These are phyloP conservation scores for Silurus glanis DNA, from an alignment of 2,113 vertebrate species.

Conservation along the genomic window DNA sequence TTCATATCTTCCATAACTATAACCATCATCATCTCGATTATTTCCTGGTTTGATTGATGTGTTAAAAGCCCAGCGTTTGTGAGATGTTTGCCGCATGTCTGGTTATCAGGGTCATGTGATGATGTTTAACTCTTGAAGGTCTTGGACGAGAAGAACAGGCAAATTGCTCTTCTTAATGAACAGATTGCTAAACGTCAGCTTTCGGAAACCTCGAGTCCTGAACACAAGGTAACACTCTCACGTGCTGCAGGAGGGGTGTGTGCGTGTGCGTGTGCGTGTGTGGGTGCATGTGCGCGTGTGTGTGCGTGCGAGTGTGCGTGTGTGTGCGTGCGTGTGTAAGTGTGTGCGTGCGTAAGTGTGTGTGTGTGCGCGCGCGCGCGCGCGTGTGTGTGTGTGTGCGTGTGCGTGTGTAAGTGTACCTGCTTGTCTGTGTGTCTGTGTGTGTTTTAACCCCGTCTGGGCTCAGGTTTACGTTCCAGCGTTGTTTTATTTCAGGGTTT, in stretches of 20 bases:
- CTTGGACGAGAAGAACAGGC: slow-evolving; percentile 86
- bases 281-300: slow-evolving; percentile 47
- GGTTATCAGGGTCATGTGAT: slow-evolving; percentile 60
- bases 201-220: slow-evolving; percentile 72
- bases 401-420: slow-evolving; percentile 58
- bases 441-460: slow-evolving; percentile 26
- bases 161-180: slow-evolving; percentile 85
- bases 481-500: slow-evolving; percentile 14
- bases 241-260: slow-evolving; percentile 55
- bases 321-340: slow-evolving; percentile 61
- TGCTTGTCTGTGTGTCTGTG: slow-evolving; percentile 12
- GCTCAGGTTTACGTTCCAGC: not conserved
- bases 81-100: not conserved
- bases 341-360: slow-evolving; percentile 58
- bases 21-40: not conserved
- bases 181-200: slow-evolving; percentile 85
- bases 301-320: slow-evolving; percentile 60
- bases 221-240: slow-evolving; percentile 84
- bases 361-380: not conserved
- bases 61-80: not conserved
- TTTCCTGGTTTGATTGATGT: not conserved
- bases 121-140: slow-evolving; percentile 81
- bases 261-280: too few species aligned
- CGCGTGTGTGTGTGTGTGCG: slow-evolving; percentile 60
- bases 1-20: not conserved